Conservation (phyloP, 2,113 vertebrate species). For the Apodemus sylvaticus region DNA sequence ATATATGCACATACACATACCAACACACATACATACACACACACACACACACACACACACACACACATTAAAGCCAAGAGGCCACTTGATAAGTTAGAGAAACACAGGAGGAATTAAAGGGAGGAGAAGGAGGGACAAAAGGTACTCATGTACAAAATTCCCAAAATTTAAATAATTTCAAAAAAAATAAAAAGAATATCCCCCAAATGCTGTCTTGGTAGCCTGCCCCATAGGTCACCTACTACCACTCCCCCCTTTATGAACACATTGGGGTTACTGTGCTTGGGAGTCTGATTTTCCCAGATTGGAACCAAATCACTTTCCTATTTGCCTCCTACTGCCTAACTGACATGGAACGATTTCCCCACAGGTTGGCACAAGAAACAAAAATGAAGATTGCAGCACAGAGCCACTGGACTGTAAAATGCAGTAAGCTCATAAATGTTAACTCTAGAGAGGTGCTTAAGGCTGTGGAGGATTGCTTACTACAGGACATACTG, state of each 20-base stretch:
- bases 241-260: slow-evolving; percentile 9
- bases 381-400: slow-evolving; percentile 74
- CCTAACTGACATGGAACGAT: slow-evolving; percentile 58
- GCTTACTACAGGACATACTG: slow-evolving; percentile 34
- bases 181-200: neutral
- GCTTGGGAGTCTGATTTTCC: slow-evolving; percentile 61
- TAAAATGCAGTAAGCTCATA: slow-evolving; percentile 65
- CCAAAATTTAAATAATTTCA: neutral
- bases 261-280: slow-evolving; percentile 1
- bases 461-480: slow-evolving; percentile 51
- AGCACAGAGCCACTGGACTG: slow-evolving; percentile 48
- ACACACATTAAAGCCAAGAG: neutral
- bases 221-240: neutral
- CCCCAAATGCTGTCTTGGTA: neutral
- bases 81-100: neutral
- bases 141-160: neutral
- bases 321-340: slow-evolving; percentile 57
- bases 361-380: slow-evolving; percentile 68
- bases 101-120: neutral
- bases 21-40: accelerated
- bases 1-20: neutral
- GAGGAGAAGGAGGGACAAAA: no score
- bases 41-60: no score
- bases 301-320: slow-evolving; percentile 46
- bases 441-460: slow-evolving; percentile 37